These are phyloP conservation scores for Oryzias woworae DNA, from an alignment of 2,113 vertebrate species.

Conservation along the genomic window DNA sequence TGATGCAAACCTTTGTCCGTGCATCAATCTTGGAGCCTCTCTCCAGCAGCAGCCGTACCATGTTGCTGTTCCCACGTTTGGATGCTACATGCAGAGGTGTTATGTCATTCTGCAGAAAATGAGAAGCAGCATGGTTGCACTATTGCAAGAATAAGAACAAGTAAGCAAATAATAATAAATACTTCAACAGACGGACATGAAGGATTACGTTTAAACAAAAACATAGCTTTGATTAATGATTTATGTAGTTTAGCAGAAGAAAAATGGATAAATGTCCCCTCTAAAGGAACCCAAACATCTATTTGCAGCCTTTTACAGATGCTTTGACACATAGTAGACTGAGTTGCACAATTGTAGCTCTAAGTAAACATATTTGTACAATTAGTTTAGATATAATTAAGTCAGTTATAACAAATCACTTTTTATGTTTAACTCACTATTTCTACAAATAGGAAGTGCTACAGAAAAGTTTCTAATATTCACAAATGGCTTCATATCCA, in stretches of 20 bases:
- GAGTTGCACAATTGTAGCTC: too few species aligned
- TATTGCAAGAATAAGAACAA: neutral
- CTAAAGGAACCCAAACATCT: conserved; percentile 3
- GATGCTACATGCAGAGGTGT: conserved; percentile 95
- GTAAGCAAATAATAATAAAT: neutral
- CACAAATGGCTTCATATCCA: too few species aligned
- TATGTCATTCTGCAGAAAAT: conserved; percentile 88
- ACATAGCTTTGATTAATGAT: neutral
- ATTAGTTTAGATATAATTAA: too few species aligned
- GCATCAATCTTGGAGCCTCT: conserved; percentile 95
- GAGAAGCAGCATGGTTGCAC: neutral
- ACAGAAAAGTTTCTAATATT: too few species aligned
- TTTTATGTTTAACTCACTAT: too few species aligned
- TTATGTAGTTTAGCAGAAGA: neutral
- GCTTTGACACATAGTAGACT: neutral
- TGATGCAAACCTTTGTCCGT: conserved; percentile 87
- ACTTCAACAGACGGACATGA: neutral
- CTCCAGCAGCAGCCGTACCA: conserved; percentile 95
- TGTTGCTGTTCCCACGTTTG: conserved; percentile 95
- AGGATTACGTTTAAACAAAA: neutral
- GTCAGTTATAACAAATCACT: too few species aligned
- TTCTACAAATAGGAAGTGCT: too few species aligned
- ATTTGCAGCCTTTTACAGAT: neutral
- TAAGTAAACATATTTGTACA: too few species aligned
- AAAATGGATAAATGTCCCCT: conserved; percentile 14